Percentiles rank a stretch among this genome's conserved stretches.
Conservation (phyloP, 2,113 vertebrate species). For the Leucosticte australis region DNA sequence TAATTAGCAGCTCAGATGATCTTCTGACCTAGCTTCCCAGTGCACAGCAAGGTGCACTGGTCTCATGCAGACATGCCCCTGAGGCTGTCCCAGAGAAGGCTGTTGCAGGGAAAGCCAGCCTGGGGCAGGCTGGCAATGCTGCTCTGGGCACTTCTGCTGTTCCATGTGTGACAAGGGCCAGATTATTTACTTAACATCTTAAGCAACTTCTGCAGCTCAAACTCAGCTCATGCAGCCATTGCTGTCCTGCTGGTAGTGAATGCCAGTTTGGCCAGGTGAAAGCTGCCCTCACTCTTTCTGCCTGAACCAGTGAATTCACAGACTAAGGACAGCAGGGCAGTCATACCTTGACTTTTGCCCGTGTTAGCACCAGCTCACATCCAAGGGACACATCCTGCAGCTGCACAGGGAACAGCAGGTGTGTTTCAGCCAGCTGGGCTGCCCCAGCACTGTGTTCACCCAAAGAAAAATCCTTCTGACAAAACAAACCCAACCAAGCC, state of each 20-base stretch:
- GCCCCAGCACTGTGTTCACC: neutral
- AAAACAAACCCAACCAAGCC: neutral
- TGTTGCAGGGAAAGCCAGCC: neutral
- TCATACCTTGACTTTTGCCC: neutral
- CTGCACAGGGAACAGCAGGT: neutral
- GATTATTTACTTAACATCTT: neutral
- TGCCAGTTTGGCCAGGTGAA: neutral
- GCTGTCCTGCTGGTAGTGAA: neutral
- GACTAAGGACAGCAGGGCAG: neutral
- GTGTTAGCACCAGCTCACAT: neutral
- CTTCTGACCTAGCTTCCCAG: neutral
- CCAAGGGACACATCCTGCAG: accelerated
- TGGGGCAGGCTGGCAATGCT: neutral
- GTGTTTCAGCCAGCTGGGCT: neutral
- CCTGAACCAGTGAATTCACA: neutral
- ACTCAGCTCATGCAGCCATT: neutral
- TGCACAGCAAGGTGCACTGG: neutral
- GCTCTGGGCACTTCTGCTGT: neutral
- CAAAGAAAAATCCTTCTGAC: neutral
- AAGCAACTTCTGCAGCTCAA: neutral
- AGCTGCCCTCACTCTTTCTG: neutral
- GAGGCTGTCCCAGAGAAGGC: neutral
- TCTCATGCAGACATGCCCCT: accelerated
- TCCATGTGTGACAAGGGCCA: neutral
- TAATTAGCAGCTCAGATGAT: neutral